Evolutionary conservation across 2,888 invertebrate genomes (phyloP).

Genomic region (Papilio demoleus): DNA sequence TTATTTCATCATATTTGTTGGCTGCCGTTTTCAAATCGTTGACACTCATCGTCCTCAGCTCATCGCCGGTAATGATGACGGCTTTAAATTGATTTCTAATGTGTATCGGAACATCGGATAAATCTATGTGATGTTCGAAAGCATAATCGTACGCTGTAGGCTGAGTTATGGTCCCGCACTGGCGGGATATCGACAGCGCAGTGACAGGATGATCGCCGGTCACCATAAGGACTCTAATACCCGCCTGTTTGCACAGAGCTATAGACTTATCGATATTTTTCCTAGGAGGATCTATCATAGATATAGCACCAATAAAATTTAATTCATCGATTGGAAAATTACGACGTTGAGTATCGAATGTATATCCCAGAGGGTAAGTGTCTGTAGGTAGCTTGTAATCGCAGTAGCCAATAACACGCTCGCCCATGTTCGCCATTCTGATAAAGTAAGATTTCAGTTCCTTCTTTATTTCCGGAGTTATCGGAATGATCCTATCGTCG

Average conservation of each 20-base stretch:
- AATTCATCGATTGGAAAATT: constrained; percentile 87
- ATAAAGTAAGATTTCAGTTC: constrained; percentile 86
- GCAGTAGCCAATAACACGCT: constrained; percentile 93
- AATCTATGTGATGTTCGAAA: constrained; percentile 81
- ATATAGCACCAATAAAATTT: constrained; percentile 85
- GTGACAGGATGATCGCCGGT: constrained; percentile 90
- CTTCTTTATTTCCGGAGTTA: constrained; percentile 78
- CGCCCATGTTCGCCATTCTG: constrained; percentile 92
- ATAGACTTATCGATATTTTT: constrained; percentile 87
- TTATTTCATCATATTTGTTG: constrained; percentile 86
- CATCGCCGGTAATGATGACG: constrained; percentile 76
- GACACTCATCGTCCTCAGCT: constrained; percentile 83
- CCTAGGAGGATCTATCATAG: constrained; percentile 89
- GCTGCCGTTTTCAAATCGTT: constrained; percentile 84
- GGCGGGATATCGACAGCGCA: constrained; percentile 88
- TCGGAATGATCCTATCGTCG: constrained; percentile 77
- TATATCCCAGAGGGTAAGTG: constrained; percentile 77
- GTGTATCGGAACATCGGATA: constrained; percentile 77
- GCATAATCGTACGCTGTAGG: constrained; percentile 89
- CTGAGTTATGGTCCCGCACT: constrained; percentile 85
- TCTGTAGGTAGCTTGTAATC: constrained; percentile 85
- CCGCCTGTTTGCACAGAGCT: constrained; percentile 86
- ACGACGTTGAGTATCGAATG: constrained; percentile 82
- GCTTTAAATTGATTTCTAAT: constrained; percentile 70
- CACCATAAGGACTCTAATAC: constrained; percentile 89